A percentile compares a stretch with the other conserved stretches of the same genome.
Evolutionary conservation across 2,888 invertebrate species (phyloP).

Genomic region (Drosophila cracens): DNA sequence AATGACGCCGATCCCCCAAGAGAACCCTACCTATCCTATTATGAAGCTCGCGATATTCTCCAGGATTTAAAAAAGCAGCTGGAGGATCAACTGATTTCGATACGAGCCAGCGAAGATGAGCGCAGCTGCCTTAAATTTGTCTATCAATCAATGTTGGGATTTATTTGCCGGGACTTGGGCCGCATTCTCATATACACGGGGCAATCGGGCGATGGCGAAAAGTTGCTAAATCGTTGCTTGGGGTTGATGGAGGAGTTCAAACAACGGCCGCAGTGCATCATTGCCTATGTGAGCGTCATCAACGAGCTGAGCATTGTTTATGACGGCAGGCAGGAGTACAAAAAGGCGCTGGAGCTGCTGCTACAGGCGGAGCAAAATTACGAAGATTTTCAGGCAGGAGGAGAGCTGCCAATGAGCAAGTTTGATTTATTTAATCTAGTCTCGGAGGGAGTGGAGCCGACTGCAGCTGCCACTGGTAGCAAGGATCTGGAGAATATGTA

Average conservation of each 20-base stretch:
- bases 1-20: constrained; percentile 91
- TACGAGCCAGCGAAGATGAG: constrained; percentile 74
- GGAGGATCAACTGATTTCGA: constrained; percentile 82
- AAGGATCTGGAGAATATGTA: constrained; percentile 90
- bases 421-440: constrained; percentile 86
- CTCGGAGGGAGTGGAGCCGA: constrained; percentile 84
- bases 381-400: constrained; percentile 87
- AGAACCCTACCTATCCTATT: constrained; percentile 92
- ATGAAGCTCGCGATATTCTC: constrained; percentile 91
- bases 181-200: constrained; percentile 92
- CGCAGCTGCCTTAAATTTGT: constrained; percentile 73
- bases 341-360: constrained; percentile 89
- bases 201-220: constrained; percentile 90
- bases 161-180: constrained; percentile 90
- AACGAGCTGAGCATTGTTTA: constrained; percentile 94
- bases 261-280: constrained; percentile 87
- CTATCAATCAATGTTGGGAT: constrained; percentile 87
- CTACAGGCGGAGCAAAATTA: constrained; percentile 86
- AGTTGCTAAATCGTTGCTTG: constrained; percentile 88
- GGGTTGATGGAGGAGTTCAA: constrained; percentile 86
- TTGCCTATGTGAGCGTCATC: constrained; percentile 89
- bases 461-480: constrained; percentile 85
- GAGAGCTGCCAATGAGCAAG: constrained; percentile 87
- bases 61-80: constrained; percentile 85
- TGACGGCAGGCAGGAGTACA: constrained; percentile 89